Evolutionary conservation across 2,888 invertebrate species (phyloP), one percentile per base, ranked within the genome.

Genomic region (Homarus gammarus): DNA sequence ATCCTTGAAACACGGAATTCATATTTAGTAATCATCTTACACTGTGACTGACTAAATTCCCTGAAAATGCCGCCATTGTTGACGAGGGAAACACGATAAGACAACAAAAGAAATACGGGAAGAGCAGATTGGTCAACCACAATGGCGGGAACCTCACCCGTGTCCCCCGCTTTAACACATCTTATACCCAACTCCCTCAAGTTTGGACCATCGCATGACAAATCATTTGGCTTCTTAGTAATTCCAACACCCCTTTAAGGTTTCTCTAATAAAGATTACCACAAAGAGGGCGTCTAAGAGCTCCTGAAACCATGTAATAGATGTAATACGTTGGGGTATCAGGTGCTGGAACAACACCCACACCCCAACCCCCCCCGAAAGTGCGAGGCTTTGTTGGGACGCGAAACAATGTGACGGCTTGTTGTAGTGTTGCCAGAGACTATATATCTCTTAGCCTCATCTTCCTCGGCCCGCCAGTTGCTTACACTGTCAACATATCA

Each of bases 51-150:
- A 44, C 44, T 68, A 44, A 83, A 83, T 83, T 83, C 83, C 83
- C n/a, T 83, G 83, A 83, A 83, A 83, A 49, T 68, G 18, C 49
- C 31, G 64, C 70, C 83, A 83, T 40, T 83, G 83, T 83, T 10
- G 68, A 70, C n/a, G 40, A n/a, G 18, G 44, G 83, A 83, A 44
- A 83, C 81, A 56, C 31, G 81, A 56, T 56, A 81, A 56, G 75
- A n/a, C 61, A 79, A 79, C 56, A 79, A 79, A 36, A 49, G 79
- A 33, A 44, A 44, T 44, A 75, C 38, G 75, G 44, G 75, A 75
- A 31, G 75, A 40, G 31, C 75, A 75, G n/a, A 75, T n/a, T n/a
- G 27, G 27, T n/a, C 15, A 10, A 49, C 15, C n/a, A 75, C 40
- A 75, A 75, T 75, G 44, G 44, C 44, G 44, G 27, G 40, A 40